Evolutionary conservation across 2,888 invertebrate species (phyloP), one percentile per base, ranked within the genome.

Genomic region (Diarsia dahlii): DNA sequence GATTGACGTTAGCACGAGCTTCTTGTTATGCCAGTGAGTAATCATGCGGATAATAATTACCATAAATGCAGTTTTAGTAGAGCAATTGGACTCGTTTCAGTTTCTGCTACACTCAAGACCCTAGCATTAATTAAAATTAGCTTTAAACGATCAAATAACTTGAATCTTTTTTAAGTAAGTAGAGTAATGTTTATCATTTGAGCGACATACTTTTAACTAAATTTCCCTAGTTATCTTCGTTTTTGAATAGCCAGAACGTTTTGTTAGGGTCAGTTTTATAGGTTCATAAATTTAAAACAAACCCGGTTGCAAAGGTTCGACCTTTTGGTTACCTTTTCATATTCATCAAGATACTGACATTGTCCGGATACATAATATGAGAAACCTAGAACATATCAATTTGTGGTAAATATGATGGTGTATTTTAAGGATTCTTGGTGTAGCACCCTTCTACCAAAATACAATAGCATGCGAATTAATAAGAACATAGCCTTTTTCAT

Each of bases 11-110:
- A 62, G 12, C 64, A 65, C 34, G 48, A 67, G 67, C 56, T 73
- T 78, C 56, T 78, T 58, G 52, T 68, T 79, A 28, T 45, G 39
- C 52, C 6, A 54, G 12, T 52, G 20, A 8, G n/a, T 69, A 78
- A 65, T 69, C 23, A 58, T 78, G 52, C 46, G 74, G 4, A 79
- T 74, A 62, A 62, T 48, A 34, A 48, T 52, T 23, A 13, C 13
- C 9, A 39, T 52, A 34, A 74, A 74, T 74, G 20, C 54, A 70
- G 28, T 80, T 58, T 76, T 15, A 58, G 15, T 52, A 58, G 13
- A 67, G 52, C 13, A 34, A 46, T 18, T 65, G 18, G 10, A 23
- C 20, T 46, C 3, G 45, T 46, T 71, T 66, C 15, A 63, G 18
- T 52, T 28, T 62, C 18, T 71, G 23, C 5, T 18, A 46, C 60